Conservation (phyloP, 1,140 invertebrate genomes). For the Drosophila ogumai region DNA sequence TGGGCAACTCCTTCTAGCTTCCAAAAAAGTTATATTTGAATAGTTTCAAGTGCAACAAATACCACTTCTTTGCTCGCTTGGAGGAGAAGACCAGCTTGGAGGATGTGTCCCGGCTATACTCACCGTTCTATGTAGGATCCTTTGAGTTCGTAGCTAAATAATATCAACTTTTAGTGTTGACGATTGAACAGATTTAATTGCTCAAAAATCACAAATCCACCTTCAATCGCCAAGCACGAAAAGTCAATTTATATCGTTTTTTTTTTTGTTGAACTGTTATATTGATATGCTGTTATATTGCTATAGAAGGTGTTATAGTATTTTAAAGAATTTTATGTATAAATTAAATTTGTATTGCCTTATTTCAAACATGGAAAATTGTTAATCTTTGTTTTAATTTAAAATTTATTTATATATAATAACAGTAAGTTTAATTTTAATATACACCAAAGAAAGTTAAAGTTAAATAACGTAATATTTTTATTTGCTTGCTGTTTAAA, state of each 20-base stretch:
- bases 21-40: conserved; percentile 66
- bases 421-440: no score
- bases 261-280: neutral
- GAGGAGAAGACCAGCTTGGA: conserved; percentile 20
- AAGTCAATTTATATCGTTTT: conserved; percentile 32
- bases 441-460: no score
- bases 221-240: conserved; percentile 64
- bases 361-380: no score
- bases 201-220: conserved; percentile 39
- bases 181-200: conserved; percentile 68
- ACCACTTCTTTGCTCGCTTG: conserved; percentile 61
- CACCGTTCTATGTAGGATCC: neutral
- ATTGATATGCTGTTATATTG: no score
- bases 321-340: neutral
- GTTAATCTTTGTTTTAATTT: no score
- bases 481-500: no score
- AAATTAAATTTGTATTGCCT: no score
- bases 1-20: conserved; percentile 50
- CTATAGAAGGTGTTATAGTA: neutral
- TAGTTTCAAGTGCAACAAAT: conserved; percentile 43
- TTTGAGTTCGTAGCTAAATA: neutral
- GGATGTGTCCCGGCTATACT: neutral
- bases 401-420: no score
- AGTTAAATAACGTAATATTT: no score
- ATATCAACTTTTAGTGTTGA: conserved; percentile 60